phyloP scores from a whole-genome alignment of 2,888 invertebrate genomes.

The Machimus atricapillus region DNA sequence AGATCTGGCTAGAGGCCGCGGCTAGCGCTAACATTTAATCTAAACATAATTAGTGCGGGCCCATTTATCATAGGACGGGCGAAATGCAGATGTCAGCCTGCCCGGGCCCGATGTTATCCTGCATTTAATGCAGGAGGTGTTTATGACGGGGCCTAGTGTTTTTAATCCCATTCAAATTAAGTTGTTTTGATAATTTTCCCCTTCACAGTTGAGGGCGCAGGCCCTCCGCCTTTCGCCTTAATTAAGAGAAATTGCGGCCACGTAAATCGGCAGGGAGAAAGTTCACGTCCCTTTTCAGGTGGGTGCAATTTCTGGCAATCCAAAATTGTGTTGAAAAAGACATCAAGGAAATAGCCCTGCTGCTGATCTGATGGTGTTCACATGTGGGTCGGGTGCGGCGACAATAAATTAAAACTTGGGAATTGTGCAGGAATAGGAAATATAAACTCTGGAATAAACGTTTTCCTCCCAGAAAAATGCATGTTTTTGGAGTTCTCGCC shows the following conservation, averaged over 20 bases:
- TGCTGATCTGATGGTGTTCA: background rate
- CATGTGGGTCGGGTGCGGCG: background rate
- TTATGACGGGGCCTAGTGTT: slow-evolving; percentile 67
- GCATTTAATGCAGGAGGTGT: slow-evolving; percentile 48
- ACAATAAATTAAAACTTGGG: background rate
- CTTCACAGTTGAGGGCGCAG: slow-evolving; percentile 8
- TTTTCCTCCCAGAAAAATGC: background rate
- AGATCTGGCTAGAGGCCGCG: background rate
- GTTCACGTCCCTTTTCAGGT: background rate
- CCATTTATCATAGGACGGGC: slow-evolving; percentile 43
- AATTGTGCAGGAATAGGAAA: background rate
- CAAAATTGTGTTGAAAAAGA: background rate
- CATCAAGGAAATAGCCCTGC: background rate
- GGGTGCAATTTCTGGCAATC: background rate
- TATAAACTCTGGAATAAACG: background rate
- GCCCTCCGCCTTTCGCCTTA: background rate
- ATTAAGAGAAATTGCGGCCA: slow-evolving; percentile 20
- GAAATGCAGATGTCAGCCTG: slow-evolving; percentile 40
- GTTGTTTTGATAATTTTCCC: slow-evolving; percentile 64
- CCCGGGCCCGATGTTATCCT: background rate
- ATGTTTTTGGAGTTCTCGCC: background rate
- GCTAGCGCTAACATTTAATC: slow-evolving; percentile 43
- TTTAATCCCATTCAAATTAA: slow-evolving; percentile 70
- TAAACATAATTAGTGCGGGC: slow-evolving; percentile 45
- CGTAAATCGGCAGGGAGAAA: background rate